These are phyloP conservation scores for Herminia tarsipennalis DNA, from an alignment of 2,888 invertebrate species.

Conservation along the genomic window DNA sequence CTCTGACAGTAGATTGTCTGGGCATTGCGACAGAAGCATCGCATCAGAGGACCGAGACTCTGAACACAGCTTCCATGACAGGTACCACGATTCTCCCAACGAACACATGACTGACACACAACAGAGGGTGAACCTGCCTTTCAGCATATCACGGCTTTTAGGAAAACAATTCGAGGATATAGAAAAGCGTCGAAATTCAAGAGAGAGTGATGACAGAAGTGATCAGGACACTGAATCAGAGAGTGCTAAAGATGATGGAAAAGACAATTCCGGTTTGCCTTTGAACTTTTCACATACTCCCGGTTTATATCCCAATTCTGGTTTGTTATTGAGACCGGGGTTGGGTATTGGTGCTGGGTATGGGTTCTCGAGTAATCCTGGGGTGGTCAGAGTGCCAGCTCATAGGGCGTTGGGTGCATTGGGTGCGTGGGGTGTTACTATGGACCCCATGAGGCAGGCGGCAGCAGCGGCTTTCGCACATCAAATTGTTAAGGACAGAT, in stretches of 20 bases:
- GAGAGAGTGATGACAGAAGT: slow-evolving; percentile 82
- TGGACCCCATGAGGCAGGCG: slow-evolving; percentile 88
- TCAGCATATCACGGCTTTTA: slow-evolving; percentile 92
- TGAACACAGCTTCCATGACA: slow-evolving; percentile 82
- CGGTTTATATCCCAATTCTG: slow-evolving; percentile 73
- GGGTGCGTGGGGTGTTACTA: slow-evolving; percentile 85
- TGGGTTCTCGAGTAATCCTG: slow-evolving; percentile 88
- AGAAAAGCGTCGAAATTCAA: slow-evolving; percentile 79
- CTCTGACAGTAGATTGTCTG: slow-evolving; percentile 87
- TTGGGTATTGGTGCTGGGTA: slow-evolving; percentile 81
- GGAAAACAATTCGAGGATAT: slow-evolving; percentile 91
- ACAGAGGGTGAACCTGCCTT: slow-evolving; percentile 87
- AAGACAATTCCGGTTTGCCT: slow-evolving; percentile 67
- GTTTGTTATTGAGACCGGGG: slow-evolving; percentile 74
- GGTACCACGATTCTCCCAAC: slow-evolving; percentile 78
- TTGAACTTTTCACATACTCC: slow-evolving; percentile 76
- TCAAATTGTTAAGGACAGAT: slow-evolving; percentile 93
- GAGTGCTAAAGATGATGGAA: slow-evolving; percentile 77
- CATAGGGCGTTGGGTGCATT: slow-evolving; percentile 87
- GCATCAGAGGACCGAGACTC: slow-evolving; percentile 85
- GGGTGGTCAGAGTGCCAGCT: slow-evolving; percentile 93
- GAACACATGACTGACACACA: slow-evolving; percentile 82
- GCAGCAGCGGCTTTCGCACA: slow-evolving; percentile 91
- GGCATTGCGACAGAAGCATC: slow-evolving; percentile 78
- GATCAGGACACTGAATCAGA: slow-evolving; percentile 82